Conservation (phyloP, 2,888 invertebrate genomes). For the Ophion costatus region DNA sequence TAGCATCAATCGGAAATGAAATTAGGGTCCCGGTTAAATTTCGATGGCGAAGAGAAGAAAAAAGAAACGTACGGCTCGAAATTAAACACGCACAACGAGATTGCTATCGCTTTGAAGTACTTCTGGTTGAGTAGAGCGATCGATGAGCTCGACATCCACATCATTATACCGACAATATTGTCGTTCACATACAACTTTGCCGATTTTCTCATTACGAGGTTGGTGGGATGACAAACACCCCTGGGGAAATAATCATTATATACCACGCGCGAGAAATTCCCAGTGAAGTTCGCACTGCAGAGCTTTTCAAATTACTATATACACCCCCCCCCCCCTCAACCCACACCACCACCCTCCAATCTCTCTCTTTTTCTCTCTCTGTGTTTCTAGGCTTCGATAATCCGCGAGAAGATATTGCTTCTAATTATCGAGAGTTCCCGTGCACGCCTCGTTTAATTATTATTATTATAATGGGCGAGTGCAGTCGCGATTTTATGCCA, state of each 20-base stretch:
- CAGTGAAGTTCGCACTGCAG: slow-evolving; percentile 23
- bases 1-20: too few relatives aligned
- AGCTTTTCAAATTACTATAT: too few relatives aligned
- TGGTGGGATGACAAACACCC: slow-evolving; percentile 33
- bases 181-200: slow-evolving; percentile 20
- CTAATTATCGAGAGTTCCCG: slow-evolving; percentile 33
- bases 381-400: slow-evolving; percentile 27
- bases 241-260: slow-evolving; percentile 47
- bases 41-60: too few relatives aligned
- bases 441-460: not conserved
- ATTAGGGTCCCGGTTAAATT: too few relatives aligned
- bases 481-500: not conserved
- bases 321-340: too few relatives aligned
- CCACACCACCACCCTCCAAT: too few relatives aligned
- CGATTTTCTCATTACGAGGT: slow-evolving; percentile 55
- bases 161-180: too few relatives aligned
- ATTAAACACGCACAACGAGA: too few relatives aligned
- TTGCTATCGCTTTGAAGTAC: too few relatives aligned
- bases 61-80: too few relatives aligned
- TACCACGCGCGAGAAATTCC: slow-evolving; percentile 48
- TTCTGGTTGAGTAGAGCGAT: too few relatives aligned
- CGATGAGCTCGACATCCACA: not conserved
- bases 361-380: not conserved
- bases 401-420: slow-evolving; percentile 31
- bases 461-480: not conserved